Evolutionary conservation across 2,888 invertebrate species (phyloP).

Genomic region (Tenthredo notha): DNA sequence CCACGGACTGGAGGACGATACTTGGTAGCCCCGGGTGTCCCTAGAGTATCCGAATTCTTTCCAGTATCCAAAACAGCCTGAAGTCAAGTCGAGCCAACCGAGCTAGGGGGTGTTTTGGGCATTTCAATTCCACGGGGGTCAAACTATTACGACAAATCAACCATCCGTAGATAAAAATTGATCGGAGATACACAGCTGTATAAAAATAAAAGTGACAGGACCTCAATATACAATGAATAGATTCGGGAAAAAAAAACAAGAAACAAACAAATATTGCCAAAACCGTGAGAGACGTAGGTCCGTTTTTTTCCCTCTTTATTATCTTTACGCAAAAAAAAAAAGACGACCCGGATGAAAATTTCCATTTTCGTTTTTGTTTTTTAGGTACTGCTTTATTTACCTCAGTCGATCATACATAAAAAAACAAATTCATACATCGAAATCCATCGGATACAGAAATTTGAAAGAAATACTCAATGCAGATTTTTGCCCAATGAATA

Average conservation of each 20-base stretch:
- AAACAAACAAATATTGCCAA: neutral
- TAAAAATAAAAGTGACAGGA: neutral
- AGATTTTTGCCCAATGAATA: too few species aligned
- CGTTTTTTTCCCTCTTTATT: too few species aligned
- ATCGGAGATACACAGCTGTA: neutral
- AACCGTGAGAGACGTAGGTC: neutral
- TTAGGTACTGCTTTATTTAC: too few species aligned
- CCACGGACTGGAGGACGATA: neutral
- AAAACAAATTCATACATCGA: too few species aligned
- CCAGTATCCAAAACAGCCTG: slow-evolving; percentile 30
- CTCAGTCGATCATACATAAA: too few species aligned
- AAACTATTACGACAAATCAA: slow-evolving; percentile 17
- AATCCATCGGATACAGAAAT: too few species aligned
- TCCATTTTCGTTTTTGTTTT: too few species aligned
- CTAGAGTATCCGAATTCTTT: slow-evolving; percentile 28
- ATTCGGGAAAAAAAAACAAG: neutral
- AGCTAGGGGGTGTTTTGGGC: neutral
- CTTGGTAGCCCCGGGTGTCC: slow-evolving; percentile 20
- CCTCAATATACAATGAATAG: neutral
- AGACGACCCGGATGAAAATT: too few species aligned
- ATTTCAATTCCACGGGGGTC: slow-evolving; percentile 24
- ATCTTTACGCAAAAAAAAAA: too few species aligned
- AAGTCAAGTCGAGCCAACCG: neutral
- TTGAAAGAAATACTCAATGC: too few species aligned
- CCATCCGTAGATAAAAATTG: neutral